These are phyloP conservation scores for Brachirus orientalis DNA, from an alignment of 2,113 vertebrate genomes.

Conservation along the genomic window DNA sequence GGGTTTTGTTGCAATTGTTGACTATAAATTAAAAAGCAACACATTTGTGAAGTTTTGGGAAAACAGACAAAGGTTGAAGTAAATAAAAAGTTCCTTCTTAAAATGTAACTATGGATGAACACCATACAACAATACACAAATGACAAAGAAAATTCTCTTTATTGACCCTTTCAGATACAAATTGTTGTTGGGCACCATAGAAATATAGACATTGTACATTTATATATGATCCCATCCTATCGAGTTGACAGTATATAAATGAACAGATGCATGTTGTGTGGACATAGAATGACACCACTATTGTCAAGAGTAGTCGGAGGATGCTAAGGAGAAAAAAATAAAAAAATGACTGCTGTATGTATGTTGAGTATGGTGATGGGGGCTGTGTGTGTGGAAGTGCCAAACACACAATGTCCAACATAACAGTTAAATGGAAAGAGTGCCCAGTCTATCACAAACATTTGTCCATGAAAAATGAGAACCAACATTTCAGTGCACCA, in stretches of 20 bases:
- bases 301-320: conserved; percentile 29
- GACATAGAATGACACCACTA: conserved; percentile 49
- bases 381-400: conserved; percentile 17
- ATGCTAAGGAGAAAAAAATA: conserved; percentile 3
- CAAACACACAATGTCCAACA: conserved; percentile 40
- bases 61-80: conserved; percentile 6
- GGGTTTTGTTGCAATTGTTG: conserved; percentile 8
- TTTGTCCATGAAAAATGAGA: conserved; percentile 73
- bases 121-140: not conserved
- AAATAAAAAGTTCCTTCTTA: not conserved
- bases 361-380: conserved; percentile 39
- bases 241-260: conserved; percentile 73
- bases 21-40: conserved; percentile 29
- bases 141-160: conserved; percentile 80
- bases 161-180: conserved; percentile 82
- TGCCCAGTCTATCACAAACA: conserved; percentile 69
- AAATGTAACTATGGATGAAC: not conserved
- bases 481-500: conserved; percentile 82
- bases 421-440: conserved; percentile 55
- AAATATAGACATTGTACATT: conserved; percentile 84
- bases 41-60: conserved; percentile 9
- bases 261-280: conserved; percentile 56
- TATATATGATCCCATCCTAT: conserved; percentile 79
- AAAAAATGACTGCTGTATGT: conserved; percentile 13
- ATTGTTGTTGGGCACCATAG: conserved; percentile 82